Evolutionary conservation across 2,113 vertebrate genomes (phyloP).

Genomic region (Carassius carassius): DNA sequence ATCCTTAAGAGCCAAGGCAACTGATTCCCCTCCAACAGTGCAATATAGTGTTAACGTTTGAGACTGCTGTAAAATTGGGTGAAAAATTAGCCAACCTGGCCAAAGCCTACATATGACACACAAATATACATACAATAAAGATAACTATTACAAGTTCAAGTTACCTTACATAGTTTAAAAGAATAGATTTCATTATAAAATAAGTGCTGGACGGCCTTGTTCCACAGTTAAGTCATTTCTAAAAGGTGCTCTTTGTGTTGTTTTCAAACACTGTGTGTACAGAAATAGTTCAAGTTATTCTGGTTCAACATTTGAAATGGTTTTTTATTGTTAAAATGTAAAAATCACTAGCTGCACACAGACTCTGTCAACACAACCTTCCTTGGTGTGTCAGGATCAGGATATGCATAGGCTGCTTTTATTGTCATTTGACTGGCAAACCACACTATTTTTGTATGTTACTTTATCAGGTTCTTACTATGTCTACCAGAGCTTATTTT

Average conservation of each 20-base stretch:
- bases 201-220: background rate
- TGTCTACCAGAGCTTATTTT: background rate
- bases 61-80: background rate
- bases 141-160: background rate
- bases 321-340: background rate
- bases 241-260: background rate
- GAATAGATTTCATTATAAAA: background rate
- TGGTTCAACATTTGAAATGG: background rate
- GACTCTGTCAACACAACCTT: background rate
- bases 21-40: background rate
- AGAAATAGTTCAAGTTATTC: background rate
- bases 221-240: background rate
- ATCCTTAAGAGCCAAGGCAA: too few species aligned
- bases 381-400: background rate
- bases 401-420: background rate
- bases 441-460: background rate
- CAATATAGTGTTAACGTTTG: constrained; percentile 22
- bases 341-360: background rate
- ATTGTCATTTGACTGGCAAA: background rate
- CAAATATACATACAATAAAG: background rate
- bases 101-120: background rate
- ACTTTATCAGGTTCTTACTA: background rate
- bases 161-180: background rate
- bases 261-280: background rate
- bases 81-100: background rate